A percentile compares a stretch with the other conserved stretches of the same genome.
These are phyloP conservation scores for Zaprionus bogoriensis DNA, from an alignment of 2,888 invertebrate species.

Conservation along the genomic window DNA sequence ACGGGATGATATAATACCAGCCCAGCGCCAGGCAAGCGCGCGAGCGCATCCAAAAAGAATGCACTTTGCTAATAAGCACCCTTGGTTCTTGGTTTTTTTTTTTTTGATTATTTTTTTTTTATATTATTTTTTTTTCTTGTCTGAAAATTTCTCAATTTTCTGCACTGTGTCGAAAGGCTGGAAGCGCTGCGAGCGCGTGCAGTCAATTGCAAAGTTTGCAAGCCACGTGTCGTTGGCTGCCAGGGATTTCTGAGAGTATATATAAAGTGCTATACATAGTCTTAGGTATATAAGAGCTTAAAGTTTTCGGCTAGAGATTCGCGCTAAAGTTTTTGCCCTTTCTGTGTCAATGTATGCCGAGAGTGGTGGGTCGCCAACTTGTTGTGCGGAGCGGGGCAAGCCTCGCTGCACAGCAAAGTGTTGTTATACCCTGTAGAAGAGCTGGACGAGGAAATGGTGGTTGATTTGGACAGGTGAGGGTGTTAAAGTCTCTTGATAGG, in stretches of 20 bases:
- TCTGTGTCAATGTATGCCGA: constrained; percentile 69
- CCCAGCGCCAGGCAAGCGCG: too few species aligned
- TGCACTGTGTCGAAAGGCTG: too few species aligned
- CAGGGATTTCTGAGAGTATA: constrained; percentile 32
- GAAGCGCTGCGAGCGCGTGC: too few species aligned
- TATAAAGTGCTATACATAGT: background rate
- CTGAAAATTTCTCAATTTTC: constrained; percentile 24
- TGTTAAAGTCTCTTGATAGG: background rate
- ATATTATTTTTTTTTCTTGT: constrained; percentile 16
- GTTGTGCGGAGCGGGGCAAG: constrained; percentile 29
- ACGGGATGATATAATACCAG: constrained; percentile 21
- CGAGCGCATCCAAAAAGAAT: too few species aligned
- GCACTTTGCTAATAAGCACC: constrained; percentile 71
- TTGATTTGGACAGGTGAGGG: background rate
- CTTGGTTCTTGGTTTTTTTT: background rate
- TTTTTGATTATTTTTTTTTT: background rate
- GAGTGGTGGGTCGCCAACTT: constrained; percentile 25
- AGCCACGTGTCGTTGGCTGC: constrained; percentile 25
- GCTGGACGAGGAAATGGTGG: background rate
- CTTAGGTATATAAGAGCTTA: constrained; percentile 1
- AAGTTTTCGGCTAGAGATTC: constrained; percentile 36
- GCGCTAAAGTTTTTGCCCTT: constrained; percentile 46
- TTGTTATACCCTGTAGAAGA: constrained; percentile 39
- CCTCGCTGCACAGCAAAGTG: constrained; percentile 68
- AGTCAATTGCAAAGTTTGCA: constrained; percentile 31